Percentiles rank a stretch among this genome's conserved stretches.
Evolutionary conservation across 35 echinoderm and acorn worm genomes (phyloP).

Genomic region (Chiridota heheva): DNA sequence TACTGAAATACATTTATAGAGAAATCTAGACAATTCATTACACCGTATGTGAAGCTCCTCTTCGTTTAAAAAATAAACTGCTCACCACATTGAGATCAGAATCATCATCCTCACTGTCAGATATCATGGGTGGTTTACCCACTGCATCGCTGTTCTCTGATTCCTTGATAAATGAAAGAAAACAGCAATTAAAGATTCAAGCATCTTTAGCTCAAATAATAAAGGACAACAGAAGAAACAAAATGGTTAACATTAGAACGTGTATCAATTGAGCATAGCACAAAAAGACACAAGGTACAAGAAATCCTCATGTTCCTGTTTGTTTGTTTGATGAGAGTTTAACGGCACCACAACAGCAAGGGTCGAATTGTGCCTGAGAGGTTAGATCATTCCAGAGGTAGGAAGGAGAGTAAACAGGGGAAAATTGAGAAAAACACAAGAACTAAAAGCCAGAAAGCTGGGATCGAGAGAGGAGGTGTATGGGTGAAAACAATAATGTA

Average conservation of each 20-base stretch:
- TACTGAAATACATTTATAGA: background rate
- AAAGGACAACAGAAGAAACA: background rate
- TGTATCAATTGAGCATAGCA: background rate
- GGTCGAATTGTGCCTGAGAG: no score
- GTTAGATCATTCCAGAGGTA: no score
- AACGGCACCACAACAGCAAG: no score
- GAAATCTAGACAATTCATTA: background rate
- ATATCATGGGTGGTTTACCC: slow-evolving; percentile 49
- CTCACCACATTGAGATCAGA: slow-evolving; percentile 75
- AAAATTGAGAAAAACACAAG: no score
- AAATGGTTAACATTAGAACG: background rate
- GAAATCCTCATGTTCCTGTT: background rate
- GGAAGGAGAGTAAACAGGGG: no score
- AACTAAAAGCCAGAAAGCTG: no score
- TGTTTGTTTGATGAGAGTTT: no score
- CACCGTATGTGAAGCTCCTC: background rate
- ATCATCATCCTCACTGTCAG: slow-evolving; percentile 70
- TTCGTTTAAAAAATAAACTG: background rate
- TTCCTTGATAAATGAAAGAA: slow-evolving; percentile 47
- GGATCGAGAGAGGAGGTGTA: no score
- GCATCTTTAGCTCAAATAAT: background rate
- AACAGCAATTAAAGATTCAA: slow-evolving; percentile 25
- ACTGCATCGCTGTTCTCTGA: slow-evolving; percentile 71
- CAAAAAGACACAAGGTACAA: background rate
- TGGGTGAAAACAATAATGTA: no score